phyloP scores from a whole-genome alignment of 2,888 invertebrate genomes.

The Pharmacophagus antenor region DNA sequence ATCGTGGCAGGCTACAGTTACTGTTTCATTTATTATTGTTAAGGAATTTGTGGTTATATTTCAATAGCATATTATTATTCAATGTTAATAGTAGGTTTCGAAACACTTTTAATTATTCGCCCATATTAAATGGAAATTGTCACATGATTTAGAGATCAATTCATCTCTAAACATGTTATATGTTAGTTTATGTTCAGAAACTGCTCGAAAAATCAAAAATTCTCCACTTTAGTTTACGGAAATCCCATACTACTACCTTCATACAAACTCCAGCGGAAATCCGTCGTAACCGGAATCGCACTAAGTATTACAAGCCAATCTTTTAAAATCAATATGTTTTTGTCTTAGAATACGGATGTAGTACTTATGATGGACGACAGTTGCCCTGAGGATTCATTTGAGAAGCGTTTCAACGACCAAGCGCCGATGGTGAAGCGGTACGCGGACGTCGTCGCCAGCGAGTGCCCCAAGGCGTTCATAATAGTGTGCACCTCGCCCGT shows the following conservation, averaged over 20 bases:
- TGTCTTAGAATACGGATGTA: slow-evolving; percentile 63
- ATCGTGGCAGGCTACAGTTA: slow-evolving; percentile 11
- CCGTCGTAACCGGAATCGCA: too few relatives aligned
- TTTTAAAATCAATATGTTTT: slow-evolving; percentile 9
- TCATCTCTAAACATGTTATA: too few relatives aligned
- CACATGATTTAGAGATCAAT: too few relatives aligned
- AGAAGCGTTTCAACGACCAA: slow-evolving; percentile 59
- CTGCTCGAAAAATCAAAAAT: too few relatives aligned
- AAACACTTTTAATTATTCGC: too few relatives aligned
- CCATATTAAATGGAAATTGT: too few relatives aligned
- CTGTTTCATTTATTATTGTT: slow-evolving; percentile 6
- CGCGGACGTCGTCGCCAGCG: slow-evolving; percentile 71
- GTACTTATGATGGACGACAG: slow-evolving; percentile 66
- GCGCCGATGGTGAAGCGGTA: slow-evolving; percentile 68
- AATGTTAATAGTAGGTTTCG: too few relatives aligned
- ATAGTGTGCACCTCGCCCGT: slow-evolving; percentile 77
- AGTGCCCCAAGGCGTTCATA: slow-evolving; percentile 78
- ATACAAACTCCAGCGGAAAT: too few relatives aligned
- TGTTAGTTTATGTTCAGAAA: too few relatives aligned
- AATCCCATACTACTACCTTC: too few relatives aligned
- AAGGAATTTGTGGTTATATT: neutral
- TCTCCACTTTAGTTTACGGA: too few relatives aligned
- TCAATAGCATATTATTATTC: neutral
- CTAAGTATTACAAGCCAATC: too few relatives aligned
- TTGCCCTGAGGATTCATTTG: slow-evolving; percentile 53